Evolutionary conservation across 1,140 invertebrate species (phyloP).

Genomic region (Notospermus geniculatus): DNA sequence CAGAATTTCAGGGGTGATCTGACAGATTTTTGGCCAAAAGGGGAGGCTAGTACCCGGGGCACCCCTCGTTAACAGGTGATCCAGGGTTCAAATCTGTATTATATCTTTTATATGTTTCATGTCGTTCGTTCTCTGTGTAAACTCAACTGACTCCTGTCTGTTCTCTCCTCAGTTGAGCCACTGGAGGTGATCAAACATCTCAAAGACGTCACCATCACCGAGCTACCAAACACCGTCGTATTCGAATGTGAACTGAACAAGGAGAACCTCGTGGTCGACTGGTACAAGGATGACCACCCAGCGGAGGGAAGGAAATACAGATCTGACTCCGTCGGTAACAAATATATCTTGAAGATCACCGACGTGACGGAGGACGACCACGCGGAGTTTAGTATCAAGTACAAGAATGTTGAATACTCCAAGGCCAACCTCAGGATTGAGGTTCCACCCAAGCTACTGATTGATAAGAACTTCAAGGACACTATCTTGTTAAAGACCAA

Average conservation of each 20-base stretch:
- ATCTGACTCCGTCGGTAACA: slow-evolving; percentile 1
- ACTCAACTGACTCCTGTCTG: too few relatives aligned
- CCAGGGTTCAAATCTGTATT: neutral
- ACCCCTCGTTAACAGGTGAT: too few relatives aligned
- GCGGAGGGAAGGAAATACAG: slow-evolving; percentile 15
- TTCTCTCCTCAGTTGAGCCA: slow-evolving; percentile 38
- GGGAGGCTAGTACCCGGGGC: too few relatives aligned
- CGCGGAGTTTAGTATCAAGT: neutral
- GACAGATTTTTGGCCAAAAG: too few relatives aligned
- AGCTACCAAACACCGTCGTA: slow-evolving; percentile 27
- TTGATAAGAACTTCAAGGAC: slow-evolving; percentile 49
- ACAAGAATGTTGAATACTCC: slow-evolving; percentile 4
- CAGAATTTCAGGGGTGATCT: too few relatives aligned
- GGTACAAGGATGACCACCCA: slow-evolving; percentile 76
- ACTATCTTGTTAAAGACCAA: slow-evolving; percentile 46
- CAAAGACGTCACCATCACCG: slow-evolving; percentile 29
- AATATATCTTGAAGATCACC: neutral
- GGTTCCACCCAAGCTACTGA: slow-evolving; percentile 45
- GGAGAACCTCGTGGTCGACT: slow-evolving; percentile 74
- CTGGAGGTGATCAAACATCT: slow-evolving; percentile 40
- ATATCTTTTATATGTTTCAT: too few relatives aligned
- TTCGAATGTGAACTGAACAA: slow-evolving; percentile 63
- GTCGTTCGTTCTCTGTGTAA: too few relatives aligned
- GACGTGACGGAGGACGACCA: neutral
- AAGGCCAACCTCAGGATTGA: neutral